Percentiles rank a stretch among this genome's conserved stretches.
These are phyloP conservation scores for Mormyrus hasselquistii DNA, from an alignment of 2,797 vertebrate genomes.

Conservation along the genomic window DNA sequence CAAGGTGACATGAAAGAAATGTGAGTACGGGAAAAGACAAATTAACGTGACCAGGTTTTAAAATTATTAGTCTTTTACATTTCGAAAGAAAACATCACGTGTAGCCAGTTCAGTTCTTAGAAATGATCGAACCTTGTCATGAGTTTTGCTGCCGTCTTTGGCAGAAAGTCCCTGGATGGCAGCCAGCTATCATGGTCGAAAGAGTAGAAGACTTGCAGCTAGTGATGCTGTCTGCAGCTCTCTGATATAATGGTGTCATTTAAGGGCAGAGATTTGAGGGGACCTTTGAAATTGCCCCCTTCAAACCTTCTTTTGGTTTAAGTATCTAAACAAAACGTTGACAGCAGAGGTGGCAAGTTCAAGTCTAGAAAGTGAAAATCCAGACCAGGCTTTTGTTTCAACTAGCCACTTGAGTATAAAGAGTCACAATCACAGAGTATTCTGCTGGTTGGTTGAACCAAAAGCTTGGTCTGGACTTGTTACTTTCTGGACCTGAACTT, in stretches of 20 bases:
- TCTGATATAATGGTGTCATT: neutral
- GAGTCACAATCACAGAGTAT: neutral
- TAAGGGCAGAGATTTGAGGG: neutral
- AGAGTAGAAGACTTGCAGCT: neutral
- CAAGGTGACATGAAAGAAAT: neutral
- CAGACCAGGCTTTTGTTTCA: neutral
- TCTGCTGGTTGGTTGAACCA: neutral
- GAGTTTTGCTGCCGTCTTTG: neutral
- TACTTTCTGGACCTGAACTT: neutral
- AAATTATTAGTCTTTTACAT: constrained; percentile 38
- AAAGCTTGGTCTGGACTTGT: neutral
- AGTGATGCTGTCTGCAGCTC: neutral
- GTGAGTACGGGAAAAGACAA: neutral
- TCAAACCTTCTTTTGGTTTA: neutral
- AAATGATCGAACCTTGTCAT: neutral
- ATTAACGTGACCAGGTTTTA: constrained; percentile 30
- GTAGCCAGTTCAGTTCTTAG: neutral
- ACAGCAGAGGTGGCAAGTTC: neutral
- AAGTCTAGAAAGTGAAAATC: neutral
- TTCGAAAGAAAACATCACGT: constrained; percentile 29
- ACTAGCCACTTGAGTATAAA: neutral
- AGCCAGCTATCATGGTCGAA: neutral
- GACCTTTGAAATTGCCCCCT: neutral
- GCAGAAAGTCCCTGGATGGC: neutral
- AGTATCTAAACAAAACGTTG: neutral